phyloP scores from a whole-genome alignment of 1,140 invertebrate genomes.

The Maniola jurtina region DNA sequence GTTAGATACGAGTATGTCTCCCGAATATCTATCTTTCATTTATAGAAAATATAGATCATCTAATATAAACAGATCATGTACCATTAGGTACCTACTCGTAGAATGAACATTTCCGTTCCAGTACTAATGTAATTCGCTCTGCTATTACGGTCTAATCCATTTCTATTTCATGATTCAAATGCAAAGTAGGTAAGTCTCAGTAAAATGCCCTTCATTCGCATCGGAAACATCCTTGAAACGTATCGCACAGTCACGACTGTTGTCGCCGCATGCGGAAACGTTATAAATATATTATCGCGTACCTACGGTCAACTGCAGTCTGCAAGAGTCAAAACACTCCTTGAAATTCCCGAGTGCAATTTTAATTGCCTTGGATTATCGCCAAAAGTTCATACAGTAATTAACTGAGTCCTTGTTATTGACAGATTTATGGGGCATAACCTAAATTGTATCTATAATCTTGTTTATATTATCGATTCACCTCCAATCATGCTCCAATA shows the following conservation, averaged over 20 bases:
- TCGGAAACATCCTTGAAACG: slow-evolving; percentile 21
- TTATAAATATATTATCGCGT: slow-evolving; percentile 2
- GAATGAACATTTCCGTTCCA: no score
- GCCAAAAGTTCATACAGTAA: slow-evolving; percentile 2
- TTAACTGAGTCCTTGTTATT: not conserved
- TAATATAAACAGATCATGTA: no score
- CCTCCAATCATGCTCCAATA: not conserved
- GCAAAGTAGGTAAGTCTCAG: not conserved
- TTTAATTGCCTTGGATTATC: not conserved
- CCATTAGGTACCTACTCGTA: no score
- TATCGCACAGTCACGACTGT: slow-evolving; percentile 7
- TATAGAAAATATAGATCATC: no score
- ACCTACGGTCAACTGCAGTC: not conserved
- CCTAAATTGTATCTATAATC: not conserved
- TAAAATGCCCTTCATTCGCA: slow-evolving; percentile 20
- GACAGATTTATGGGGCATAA: not conserved
- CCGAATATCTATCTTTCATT: no score
- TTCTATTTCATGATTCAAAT: not conserved
- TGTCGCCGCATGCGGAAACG: slow-evolving; percentile 2
- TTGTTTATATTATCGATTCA: slow-evolving; percentile 1
- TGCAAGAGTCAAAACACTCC: no score
- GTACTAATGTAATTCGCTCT: no score
- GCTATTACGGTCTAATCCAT: no score
- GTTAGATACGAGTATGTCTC: no score
- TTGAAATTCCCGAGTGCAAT: no score